Percentiles rank a stretch among this genome's conserved stretches.
These are phyloP conservation scores for Watsonalla binaria DNA, from an alignment of 2,888 invertebrate genomes.

Conservation along the genomic window DNA sequence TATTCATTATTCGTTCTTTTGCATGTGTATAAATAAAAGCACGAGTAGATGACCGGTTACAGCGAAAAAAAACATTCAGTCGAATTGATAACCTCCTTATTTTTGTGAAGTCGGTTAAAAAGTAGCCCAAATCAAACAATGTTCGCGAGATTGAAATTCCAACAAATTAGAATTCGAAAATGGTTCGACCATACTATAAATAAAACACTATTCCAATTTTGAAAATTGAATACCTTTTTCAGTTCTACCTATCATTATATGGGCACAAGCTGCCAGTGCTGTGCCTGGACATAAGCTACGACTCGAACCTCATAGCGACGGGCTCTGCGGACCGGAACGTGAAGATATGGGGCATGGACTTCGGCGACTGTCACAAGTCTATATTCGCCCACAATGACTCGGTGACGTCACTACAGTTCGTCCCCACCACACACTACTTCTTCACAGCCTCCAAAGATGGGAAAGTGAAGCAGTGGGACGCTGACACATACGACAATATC, in stretches of 20 bases:
- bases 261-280: constrained; percentile 97
- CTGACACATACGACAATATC: constrained; percentile 93
- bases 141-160: neutral
- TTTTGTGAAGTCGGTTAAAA: neutral
- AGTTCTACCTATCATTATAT: constrained; percentile 96
- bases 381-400: constrained; percentile 98
- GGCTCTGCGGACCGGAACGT: constrained; percentile 97
- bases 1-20: too few relatives aligned
- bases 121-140: neutral
- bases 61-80: too few relatives aligned
- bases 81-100: too few relatives aligned
- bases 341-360: constrained; percentile 99
- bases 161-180: neutral
- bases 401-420: constrained; percentile 92
- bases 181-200: too few relatives aligned
- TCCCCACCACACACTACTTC: constrained; percentile 94
- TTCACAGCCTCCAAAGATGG: constrained; percentile 97
- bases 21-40: too few relatives aligned
- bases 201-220: neutral
- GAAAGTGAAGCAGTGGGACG: constrained; percentile 98
- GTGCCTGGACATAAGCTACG: constrained; percentile 95
- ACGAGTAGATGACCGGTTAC: too few relatives aligned
- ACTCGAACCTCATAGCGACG: constrained; percentile 91
- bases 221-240: constrained; percentile 29
- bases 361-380: constrained; percentile 98